phyloP scores from a whole-genome alignment of 2,888 invertebrate genomes.

The Athetis lepigone region DNA sequence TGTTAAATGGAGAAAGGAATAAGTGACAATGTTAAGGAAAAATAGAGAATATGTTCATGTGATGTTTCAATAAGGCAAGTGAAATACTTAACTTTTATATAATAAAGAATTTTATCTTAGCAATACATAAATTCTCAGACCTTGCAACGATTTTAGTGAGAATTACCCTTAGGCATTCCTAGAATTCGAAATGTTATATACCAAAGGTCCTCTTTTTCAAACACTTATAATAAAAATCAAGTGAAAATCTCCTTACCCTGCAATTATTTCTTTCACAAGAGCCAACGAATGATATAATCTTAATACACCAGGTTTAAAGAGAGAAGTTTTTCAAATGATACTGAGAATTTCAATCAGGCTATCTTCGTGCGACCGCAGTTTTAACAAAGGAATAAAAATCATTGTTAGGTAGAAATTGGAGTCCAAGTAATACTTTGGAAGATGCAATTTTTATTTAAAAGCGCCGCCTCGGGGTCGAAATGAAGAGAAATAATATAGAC shows the following conservation, averaged over 20 bases:
- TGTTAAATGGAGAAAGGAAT: constrained; percentile 37
- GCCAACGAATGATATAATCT: constrained; percentile 59
- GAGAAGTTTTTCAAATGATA: constrained; percentile 57
- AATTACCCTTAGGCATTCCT: too few species aligned
- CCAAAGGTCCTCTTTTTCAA: background rate
- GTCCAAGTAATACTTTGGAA: constrained; percentile 61
- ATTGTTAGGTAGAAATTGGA: constrained; percentile 66
- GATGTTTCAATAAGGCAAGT: background rate
- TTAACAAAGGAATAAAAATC: constrained; percentile 73
- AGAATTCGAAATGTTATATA: too few species aligned
- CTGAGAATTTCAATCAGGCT: constrained; percentile 76
- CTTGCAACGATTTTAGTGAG: too few species aligned
- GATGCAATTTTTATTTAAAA: constrained; percentile 72
- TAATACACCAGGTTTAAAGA: constrained; percentile 43
- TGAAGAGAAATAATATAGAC: constrained; percentile 49
- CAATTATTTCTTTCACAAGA: constrained; percentile 47
- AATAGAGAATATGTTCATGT: background rate
- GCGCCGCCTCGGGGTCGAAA: constrained; percentile 51
- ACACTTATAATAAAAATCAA: background rate
- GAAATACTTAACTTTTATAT: background rate
- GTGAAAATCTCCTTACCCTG: constrained; percentile 1
- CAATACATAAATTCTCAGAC: too few species aligned
- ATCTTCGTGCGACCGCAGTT: constrained; percentile 58
- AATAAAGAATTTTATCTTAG: background rate
- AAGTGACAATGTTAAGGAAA: constrained; percentile 12